These are phyloP conservation scores for Euproctis similis DNA, from an alignment of 2,888 invertebrate species.

Conservation along the genomic window DNA sequence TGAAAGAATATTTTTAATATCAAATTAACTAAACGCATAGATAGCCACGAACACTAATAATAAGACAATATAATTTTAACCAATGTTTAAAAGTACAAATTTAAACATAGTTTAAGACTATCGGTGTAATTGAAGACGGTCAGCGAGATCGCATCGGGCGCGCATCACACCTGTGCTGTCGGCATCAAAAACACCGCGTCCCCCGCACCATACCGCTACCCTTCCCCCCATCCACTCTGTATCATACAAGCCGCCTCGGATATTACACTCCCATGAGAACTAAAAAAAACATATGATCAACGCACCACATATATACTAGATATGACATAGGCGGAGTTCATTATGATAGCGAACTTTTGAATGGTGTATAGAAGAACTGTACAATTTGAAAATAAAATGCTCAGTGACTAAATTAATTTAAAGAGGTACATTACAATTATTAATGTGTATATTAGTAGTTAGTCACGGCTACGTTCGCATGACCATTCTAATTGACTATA, in stretches of 20 bases:
- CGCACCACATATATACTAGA: slow-evolving; percentile 34
- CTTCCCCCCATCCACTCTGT: slow-evolving; percentile 22
- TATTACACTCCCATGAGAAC: slow-evolving; percentile 62
- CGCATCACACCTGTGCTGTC: slow-evolving; percentile 64
- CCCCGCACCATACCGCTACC: slow-evolving; percentile 18
- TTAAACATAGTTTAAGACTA: slow-evolving; percentile 15
- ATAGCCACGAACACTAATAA: not conserved
- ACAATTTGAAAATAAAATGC: no score
- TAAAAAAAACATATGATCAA: slow-evolving; percentile 33
- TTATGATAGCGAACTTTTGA: not conserved
- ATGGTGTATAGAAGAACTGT: no score
- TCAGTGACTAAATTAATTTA: no score
- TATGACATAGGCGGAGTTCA: slow-evolving; percentile 17
- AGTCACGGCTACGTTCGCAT: no score
- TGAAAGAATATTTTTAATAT: no score
- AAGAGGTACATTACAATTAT: no score
- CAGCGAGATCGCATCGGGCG: slow-evolving; percentile 31
- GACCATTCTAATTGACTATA: no score
- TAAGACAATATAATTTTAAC: not conserved
- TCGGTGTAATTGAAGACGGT: slow-evolving; percentile 17
- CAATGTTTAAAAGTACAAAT: not conserved
- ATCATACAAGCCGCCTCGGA: slow-evolving; percentile 59
- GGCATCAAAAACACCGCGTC: slow-evolving; percentile 51
- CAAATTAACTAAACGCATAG: no score
- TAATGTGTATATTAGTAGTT: no score